Conservation (phyloP, 2,888 invertebrate genomes). For the Orchesellides sinensis region DNA sequence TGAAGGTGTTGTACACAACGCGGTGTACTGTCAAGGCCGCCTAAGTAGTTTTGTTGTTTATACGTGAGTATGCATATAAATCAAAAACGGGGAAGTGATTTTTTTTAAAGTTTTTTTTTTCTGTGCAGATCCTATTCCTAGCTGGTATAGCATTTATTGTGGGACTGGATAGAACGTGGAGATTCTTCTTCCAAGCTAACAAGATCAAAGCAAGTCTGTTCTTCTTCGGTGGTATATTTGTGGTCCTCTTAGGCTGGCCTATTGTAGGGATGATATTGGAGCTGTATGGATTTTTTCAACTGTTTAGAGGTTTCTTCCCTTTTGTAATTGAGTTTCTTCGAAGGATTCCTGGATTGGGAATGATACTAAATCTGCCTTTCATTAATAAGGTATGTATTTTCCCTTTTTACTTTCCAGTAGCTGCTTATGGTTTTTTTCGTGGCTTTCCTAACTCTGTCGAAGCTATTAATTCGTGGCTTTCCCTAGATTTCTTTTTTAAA, state of each 20-base stretch:
- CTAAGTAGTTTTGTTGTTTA: too few species aligned
- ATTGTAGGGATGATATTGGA: slow-evolving; percentile 97
- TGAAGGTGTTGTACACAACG: too few species aligned
- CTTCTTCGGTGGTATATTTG: slow-evolving; percentile 94
- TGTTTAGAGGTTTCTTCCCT: slow-evolving; percentile 96
- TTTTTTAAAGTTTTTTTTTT: not conserved
- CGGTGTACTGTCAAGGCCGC: too few species aligned
- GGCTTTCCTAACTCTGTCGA: not conserved
- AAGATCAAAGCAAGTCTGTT: slow-evolving; percentile 93
- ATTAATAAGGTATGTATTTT: slow-evolving; percentile 90
- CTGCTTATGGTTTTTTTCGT: not conserved
- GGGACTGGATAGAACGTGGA: slow-evolving; percentile 94
- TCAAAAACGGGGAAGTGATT: too few species aligned
- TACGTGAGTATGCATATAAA: too few species aligned
- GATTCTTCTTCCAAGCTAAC: slow-evolving; percentile 98
- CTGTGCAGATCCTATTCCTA: slow-evolving; percentile 94
- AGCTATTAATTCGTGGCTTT: too few species aligned
- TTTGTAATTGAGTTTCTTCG: slow-evolving; percentile 96
- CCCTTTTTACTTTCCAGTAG: too few species aligned
- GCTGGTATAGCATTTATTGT: slow-evolving; percentile 97
- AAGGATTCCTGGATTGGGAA: slow-evolving; percentile 94
- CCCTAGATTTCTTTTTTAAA: not conserved
- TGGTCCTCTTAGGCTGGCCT: slow-evolving; percentile 97
- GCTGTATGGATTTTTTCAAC: slow-evolving; percentile 93
- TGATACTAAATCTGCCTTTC: slow-evolving; percentile 91